Evolutionary conservation across 2,888 invertebrate genomes (phyloP), one percentile per base, ranked within the genome.

Genomic region (Achlya flavicornis): DNA sequence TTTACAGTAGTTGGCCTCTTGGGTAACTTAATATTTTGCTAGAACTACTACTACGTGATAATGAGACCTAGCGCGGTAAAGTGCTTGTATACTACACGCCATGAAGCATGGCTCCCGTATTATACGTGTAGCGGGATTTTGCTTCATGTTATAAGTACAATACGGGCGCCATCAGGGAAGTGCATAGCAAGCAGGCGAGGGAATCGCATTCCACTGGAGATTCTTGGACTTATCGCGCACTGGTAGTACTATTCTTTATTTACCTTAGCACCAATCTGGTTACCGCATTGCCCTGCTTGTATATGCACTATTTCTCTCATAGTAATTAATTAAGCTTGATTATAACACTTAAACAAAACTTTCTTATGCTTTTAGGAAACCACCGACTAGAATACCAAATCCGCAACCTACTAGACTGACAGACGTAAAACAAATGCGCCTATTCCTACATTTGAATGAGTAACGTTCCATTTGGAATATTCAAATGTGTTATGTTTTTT

Each of bases 221-320:
- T n/a, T n/a, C n/a, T n/a, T n/a, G n/a, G n/a, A n/a, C n/a, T n/a
- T n/a, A n/a, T n/a, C n/a, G n/a, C n/a, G n/a, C n/a, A n/a, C n/a
- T n/a, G n/a, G n/a, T n/a, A n/a, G n/a, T n/a, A n/a, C 8, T n/a
- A 16, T 32, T 38, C 38, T 26, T 10, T 12, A 5, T 72, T 82
- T 79, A 93, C 93, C 91, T 93, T 93, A 67, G 93, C 93, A 63
- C 93, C 93, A 68, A 93, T 93, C 81, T 93, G 93, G 75, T 93
- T 93, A 67, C 97, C 97, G 86, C 97, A 97, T 87, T 97, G 97
- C 69, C 97, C 97, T 70, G 96, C 96, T 88, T 97, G 97, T 79
- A 97, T 95, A 80, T 97, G 97, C 66, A 97, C 96, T 81, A 97
- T 97, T 94, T 97, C 97, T 87, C 97, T 95, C 97, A 97, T 97